These are phyloP conservation scores for Microcebus tavaratra DNA, from an alignment of 2,113 vertebrate genomes.

Conservation along the genomic window DNA sequence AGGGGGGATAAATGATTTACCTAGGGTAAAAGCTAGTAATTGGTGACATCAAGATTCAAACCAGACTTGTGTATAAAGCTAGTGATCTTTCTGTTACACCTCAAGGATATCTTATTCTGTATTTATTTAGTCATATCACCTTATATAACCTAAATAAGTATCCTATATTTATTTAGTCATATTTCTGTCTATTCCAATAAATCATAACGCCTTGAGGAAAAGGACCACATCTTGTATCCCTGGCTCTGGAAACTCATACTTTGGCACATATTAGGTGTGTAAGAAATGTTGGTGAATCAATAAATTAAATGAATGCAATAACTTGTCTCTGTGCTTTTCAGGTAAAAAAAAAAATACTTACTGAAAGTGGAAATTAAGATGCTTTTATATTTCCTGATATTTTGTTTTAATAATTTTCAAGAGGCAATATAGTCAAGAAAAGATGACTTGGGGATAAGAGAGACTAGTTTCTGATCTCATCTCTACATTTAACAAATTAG, in stretches of 20 bases:
- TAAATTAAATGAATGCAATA: conserved; percentile 1
- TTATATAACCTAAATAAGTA: not conserved
- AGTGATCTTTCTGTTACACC: not conserved
- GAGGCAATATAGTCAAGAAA: not conserved
- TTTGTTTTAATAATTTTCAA: conserved; percentile 24
- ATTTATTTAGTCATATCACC: not conserved
- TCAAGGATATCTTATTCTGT: not conserved
- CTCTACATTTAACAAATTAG: not conserved
- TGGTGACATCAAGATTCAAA: not conserved
- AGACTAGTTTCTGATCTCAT: not conserved
- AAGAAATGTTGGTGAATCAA: not conserved
- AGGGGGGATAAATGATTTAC: not conserved
- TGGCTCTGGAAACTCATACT: not conserved
- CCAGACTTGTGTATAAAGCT: not conserved
- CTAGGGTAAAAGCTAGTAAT: not conserved
- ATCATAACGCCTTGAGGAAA: not conserved
- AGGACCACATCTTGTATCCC: not conserved
- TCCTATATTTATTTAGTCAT: not conserved
- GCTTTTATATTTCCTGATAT: not conserved
- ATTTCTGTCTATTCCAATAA: not conserved
- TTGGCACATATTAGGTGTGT: not conserved
- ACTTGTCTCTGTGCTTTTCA: not conserved
- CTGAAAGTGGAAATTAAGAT: not conserved
- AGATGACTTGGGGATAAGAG: not conserved
- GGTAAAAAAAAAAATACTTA: not conserved